Conservation (phyloP, 2,113 vertebrate species). For the Protobothrops mucrosquamatus region DNA sequence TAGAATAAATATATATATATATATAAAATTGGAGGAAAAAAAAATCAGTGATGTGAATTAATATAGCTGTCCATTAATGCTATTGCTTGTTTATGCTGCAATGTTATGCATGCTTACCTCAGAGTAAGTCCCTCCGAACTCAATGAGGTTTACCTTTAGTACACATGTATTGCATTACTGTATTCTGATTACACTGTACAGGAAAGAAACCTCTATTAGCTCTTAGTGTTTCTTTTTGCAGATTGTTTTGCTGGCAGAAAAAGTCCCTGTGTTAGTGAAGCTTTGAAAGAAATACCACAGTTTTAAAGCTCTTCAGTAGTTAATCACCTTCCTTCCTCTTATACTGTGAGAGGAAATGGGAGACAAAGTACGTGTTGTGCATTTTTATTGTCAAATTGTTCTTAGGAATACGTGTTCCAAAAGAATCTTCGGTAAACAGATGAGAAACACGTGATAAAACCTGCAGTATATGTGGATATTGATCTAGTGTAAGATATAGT, state of each 20-base stretch:
- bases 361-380: neutral
- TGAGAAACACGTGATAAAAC: neutral
- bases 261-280: neutral
- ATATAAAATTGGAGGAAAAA: neutral
- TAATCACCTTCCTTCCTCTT: neutral
- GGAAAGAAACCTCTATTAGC: neutral
- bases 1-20: neutral
- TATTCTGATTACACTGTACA: neutral
- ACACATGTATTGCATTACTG: neutral
- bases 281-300: neutral
- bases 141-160: neutral
- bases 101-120: neutral
- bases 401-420: neutral
- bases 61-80: neutral
- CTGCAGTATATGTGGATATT: neutral
- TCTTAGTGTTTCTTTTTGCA: neutral
- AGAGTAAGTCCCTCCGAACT: neutral
- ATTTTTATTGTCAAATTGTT: neutral
- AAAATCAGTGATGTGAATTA: neutral
- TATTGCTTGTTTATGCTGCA: neutral
- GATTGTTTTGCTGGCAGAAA: neutral
- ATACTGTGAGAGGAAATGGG: constrained; percentile 15
- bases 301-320: constrained; percentile 5
- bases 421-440: constrained; percentile 18
- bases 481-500: neutral